Evolutionary conservation across 2,797 vertebrate species (phyloP), one percentile per base, ranked within the genome.

Genomic region (Sardinella longiceps): DNA sequence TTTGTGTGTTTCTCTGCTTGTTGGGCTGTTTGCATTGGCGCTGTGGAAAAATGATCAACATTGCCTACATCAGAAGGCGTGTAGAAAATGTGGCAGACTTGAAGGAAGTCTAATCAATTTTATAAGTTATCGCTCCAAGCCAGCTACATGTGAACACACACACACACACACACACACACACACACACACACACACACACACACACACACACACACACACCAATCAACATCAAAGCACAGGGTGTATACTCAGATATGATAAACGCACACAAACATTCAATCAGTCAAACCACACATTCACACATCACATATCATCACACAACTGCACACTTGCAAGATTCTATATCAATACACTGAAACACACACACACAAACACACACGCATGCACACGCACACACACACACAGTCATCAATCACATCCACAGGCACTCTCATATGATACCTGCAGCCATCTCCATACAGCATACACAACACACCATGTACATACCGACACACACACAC

Each of bases 21-120:
- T 74, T 4, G 30, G 66, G 30, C 30, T 37, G 66, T 74, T 74
- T 74, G 66, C 63, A 37, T 70, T 37, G 14, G 15, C 4, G 66
- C 66, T 37, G 66, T 20, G 18, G 66, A 74, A 74, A 74, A 37
- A 74, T 74, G 14, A 74, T 74, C 30, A 74, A 74, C 66, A 39
- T 74, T 74, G 33, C 30, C 66, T 1, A 33, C 66, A 74, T 39
- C n/a, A 30, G 7, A 39, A 39, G 3, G 66, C 66, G 15, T 33
- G 66, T 28, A 74, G 66, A 39, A 74, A 74, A 39, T 74, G 66
- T 74, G 66, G 33, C 66, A 12, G 33, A 74, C 30, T 37, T 74
- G 66, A 74, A 74, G 66, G 66, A 37, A 74, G 33, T 7, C 66
- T 74, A 74, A 74, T 74, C 66, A 74, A 74, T 74, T 74, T 74